Conservation (phyloP, 2,113 vertebrate species). For the Nesoenas mayeri region DNA sequence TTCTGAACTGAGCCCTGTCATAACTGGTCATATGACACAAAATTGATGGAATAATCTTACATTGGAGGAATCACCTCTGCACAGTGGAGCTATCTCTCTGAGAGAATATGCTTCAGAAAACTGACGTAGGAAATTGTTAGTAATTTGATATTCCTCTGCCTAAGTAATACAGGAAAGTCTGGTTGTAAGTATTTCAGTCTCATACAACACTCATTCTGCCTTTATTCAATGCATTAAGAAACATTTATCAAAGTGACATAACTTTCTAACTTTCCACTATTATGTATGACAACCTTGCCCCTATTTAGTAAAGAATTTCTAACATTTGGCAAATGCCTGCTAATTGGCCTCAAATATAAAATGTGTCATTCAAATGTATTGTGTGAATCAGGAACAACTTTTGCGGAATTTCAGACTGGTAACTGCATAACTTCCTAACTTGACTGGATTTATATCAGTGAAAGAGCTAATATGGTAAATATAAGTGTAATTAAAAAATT, state of each 20-base stretch:
- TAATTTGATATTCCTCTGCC: not conserved
- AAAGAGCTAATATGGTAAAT: not conserved
- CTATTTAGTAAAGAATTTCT: not conserved
- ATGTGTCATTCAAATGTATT: not conserved
- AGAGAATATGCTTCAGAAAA: not conserved
- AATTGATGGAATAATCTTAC: not conserved
- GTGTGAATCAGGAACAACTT: not conserved
- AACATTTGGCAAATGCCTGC: not conserved
- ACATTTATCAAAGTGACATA: not conserved
- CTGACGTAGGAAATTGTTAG: not conserved
- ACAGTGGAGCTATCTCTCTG: not conserved
- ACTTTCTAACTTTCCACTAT: not conserved
- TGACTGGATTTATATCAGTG: too few species aligned
- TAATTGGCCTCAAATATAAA: not conserved
- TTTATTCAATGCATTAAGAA: not conserved
- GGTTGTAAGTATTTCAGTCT: not conserved
- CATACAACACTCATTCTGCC: not conserved
- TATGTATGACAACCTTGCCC: not conserved
- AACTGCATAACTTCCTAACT: not conserved
- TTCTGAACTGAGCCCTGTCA: not conserved
- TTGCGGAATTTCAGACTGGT: not conserved
- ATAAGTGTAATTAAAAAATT: not conserved
- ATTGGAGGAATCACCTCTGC: not conserved
- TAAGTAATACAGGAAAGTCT: not conserved
- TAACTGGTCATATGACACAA: not conserved